These are phyloP conservation scores for Caradrina clavipalpis DNA, from an alignment of 2,888 invertebrate species.

Conservation along the genomic window DNA sequence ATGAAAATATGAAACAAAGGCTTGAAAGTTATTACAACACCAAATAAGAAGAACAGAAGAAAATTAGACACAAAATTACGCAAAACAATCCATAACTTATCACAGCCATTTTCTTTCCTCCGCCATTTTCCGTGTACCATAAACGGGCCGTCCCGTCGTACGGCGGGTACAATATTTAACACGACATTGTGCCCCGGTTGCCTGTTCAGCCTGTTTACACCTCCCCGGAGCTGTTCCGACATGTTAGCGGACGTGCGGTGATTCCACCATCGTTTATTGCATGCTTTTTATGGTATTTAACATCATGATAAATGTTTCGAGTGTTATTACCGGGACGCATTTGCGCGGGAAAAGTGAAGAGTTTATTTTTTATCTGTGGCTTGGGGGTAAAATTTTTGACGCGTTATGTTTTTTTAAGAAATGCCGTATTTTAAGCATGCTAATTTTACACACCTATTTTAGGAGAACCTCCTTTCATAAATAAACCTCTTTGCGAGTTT, in stretches of 20 bases:
- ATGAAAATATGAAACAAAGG: background rate
- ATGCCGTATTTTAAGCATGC: background rate
- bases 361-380: constrained; percentile 32
- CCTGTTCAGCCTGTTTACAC: constrained; percentile 57
- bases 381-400: background rate
- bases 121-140: constrained; percentile 43
- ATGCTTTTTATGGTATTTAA: constrained; percentile 31
- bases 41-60: constrained; percentile 17
- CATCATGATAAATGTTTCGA: constrained; percentile 41
- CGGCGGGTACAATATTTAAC: constrained; percentile 51
- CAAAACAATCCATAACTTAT: constrained; percentile 37
- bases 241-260: constrained; percentile 45
- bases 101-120: constrained; percentile 42
- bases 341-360: constrained; percentile 43
- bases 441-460: constrained; percentile 12
- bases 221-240: constrained; percentile 53
- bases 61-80: constrained; percentile 27
- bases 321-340: constrained; percentile 28
- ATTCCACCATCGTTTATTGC: constrained; percentile 46
- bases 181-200: constrained; percentile 42
- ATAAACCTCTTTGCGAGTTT: constrained; percentile 9
- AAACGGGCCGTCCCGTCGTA: constrained; percentile 37
- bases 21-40: background rate
- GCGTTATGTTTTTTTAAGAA: constrained; percentile 5
- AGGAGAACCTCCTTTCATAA: constrained; percentile 12